Evolutionary conservation across 2,888 invertebrate species (phyloP).

Genomic region (Anaspis maculata): DNA sequence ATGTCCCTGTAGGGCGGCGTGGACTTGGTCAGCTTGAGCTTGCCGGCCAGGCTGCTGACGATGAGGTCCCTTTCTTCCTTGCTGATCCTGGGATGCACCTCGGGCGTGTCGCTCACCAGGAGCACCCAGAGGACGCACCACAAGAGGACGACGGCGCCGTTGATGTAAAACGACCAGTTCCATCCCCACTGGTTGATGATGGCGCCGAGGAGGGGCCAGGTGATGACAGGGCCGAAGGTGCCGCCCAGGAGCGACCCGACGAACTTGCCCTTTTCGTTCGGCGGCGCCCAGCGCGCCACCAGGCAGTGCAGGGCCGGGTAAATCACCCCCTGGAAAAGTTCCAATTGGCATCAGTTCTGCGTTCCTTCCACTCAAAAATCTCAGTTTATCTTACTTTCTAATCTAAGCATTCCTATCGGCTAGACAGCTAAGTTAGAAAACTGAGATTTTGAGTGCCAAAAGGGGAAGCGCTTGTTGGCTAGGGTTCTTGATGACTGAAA

Average conservation of each 20-base stretch:
- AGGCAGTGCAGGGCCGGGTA: constrained; percentile 36
- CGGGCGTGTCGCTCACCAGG: constrained; percentile 47
- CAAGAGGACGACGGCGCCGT: constrained; percentile 28
- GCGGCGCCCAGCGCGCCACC: constrained; percentile 43
- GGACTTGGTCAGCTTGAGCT: constrained; percentile 31
- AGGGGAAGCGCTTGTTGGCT: too few relatives aligned
- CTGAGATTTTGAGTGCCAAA: too few relatives aligned
- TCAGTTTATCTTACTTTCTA: too few relatives aligned
- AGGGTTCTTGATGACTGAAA: too few relatives aligned
- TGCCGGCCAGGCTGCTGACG: constrained; percentile 41
- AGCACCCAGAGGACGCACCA: constrained; percentile 43
- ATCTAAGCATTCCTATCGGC: too few relatives aligned
- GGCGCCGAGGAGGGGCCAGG: constrained; percentile 42
- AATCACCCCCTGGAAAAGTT: constrained; percentile 32
- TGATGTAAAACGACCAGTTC: constrained; percentile 36
- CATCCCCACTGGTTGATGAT: constrained; percentile 38
- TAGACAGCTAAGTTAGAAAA: too few relatives aligned
- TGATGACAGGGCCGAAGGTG: constrained; percentile 44
- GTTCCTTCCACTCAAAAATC: constrained; percentile 1
- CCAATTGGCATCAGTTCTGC: too few relatives aligned
- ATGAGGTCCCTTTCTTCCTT: constrained; percentile 45
- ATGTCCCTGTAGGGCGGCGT: constrained; percentile 59
- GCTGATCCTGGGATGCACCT: constrained; percentile 47
- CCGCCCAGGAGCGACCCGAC: constrained; percentile 45
- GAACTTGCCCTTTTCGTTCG: constrained; percentile 44